Evolutionary conservation across 2,888 invertebrate species (phyloP), one percentile per base, ranked within the genome.

Genomic region (Sabellastarte sp.): DNA sequence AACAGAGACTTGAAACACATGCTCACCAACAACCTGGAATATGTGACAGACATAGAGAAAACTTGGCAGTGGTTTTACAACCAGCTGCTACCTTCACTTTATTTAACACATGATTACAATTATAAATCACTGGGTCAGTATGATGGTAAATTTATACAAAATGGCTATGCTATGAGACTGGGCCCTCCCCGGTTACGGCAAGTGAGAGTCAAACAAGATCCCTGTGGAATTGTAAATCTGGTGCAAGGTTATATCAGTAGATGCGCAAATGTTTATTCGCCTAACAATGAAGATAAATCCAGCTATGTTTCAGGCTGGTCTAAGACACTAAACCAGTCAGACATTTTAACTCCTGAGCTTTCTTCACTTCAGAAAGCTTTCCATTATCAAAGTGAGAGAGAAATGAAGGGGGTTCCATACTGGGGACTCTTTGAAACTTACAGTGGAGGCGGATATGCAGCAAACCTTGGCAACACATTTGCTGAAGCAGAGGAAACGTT

Each of bases 401-500:
- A 10, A 20, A 41, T 41, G 41, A 41, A 41, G 20, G 41, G 41
- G 10, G 41, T 20, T 20, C 41, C 76, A 1, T 64, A 74, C 29
- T 56, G 70, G 32, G 78, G 77, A 3, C 55, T 57, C 15, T 67
- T 69, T 50, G 70, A 60, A 2, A 69, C 70, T 2, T 78, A 78
- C 29, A 65, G 72, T 3, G 78, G 77, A 0, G 77, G 78, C 1
- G 78, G 78, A 1, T 78, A 77, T 57, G 74, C 77, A 2, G 73
- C 74, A 1, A 68, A 74, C 50, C 65, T 77, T 1, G 74, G 70
- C 33, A 60, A 67, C 26, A 66, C 64, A 50, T 57, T 64, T 4
- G 63, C 64, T 28, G 58, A 66, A 10, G 65, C 74, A 1, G 51
- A 56, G 24, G 50, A 63, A 5, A 26, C 55, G 30, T 50, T 60